Evolutionary conservation across 2,113 vertebrate genomes (phyloP), one percentile per base, ranked within the genome.

Genomic region (Prionailurus bengalensis): DNA sequence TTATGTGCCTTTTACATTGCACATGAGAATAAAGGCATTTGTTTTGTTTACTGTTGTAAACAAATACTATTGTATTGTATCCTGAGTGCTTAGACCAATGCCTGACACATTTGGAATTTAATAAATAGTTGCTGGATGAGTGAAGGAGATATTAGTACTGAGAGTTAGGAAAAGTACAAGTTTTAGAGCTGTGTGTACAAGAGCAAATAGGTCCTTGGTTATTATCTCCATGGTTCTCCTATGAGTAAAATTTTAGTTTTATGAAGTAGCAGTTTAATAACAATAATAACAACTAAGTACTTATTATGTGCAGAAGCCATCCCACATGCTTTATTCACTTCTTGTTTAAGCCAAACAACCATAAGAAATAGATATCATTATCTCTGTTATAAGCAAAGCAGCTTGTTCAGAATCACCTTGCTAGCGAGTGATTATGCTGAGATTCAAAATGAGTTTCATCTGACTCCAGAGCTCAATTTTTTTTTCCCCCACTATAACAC

Each of bases 401-500:
- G 80, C 48, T 96, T 86, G 13, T 29, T 94, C 53, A 78, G 51
- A 79, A 58, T 92, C n/a, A 87, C 55, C 63, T 95, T 55, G 68
- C 25, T 65, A 80, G 25, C 4, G 71, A 85, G 33, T 88, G 23
- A 83, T 94, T 92, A 21, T 29, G 15, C 55, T 96, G 55, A 15
- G 27, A 89, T 87, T 97, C 82, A 93, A 68, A 95, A 91, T 73
- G 45, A 93, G 9, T 89, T 91, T 66, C 58, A 88, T 84, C 19
- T 91, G 91, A 86, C 58, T 93, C 81, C 45, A 82, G 76, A 81
- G 7, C 87, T 95, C 31, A 55, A 45, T 45, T 45, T 66, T 53
- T 36, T 33, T 53, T 4, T 2, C 3, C 10, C 21, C 31, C 31
- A 48, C 51, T 66, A 9, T 85, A 93, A 53, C 48, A 85, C 3